These are phyloP conservation scores for Tribolium madens DNA, from an alignment of 1,140 invertebrate species.

Conservation along the genomic window DNA sequence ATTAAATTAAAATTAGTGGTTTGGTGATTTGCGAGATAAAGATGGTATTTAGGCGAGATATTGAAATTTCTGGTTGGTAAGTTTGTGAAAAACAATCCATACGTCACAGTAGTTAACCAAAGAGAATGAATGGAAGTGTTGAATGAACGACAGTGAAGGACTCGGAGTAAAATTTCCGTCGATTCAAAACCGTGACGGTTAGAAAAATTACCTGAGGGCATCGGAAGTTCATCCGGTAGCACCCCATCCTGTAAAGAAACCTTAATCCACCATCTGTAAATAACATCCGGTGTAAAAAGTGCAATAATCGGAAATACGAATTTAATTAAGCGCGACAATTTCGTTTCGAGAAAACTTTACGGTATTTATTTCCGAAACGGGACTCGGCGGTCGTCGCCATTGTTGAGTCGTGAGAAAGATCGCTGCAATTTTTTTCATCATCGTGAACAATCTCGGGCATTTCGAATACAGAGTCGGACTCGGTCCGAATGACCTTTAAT, in stretches of 20 bases:
- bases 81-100: slow-evolving; percentile 23
- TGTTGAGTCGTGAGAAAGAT: slow-evolving; percentile 33
- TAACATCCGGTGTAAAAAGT: background rate
- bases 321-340: slow-evolving; percentile 6
- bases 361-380: slow-evolving; percentile 30
- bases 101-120: slow-evolving; percentile 38
- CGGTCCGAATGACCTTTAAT: background rate
- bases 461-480: background rate
- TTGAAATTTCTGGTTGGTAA: slow-evolving; percentile 2
- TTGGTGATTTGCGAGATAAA: background rate
- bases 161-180: slow-evolving; percentile 34
- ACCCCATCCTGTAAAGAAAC: slow-evolving; percentile 42
- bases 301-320: slow-evolving; percentile 19
- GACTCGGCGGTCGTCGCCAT: slow-evolving; percentile 25
- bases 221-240: slow-evolving; percentile 45
- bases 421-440: slow-evolving; percentile 17
- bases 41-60: background rate
- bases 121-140: slow-evolving; percentile 37
- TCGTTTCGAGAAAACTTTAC: slow-evolving; percentile 8
- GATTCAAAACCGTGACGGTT: slow-evolving; percentile 39
- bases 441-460: background rate
- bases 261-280: slow-evolving; percentile 14
- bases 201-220: slow-evolving; percentile 42
- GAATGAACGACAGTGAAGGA: slow-evolving; percentile 25
- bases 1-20: background rate